Evolutionary conservation across 2,888 invertebrate species (phyloP).

Genomic region (Nomada ruficornis): DNA sequence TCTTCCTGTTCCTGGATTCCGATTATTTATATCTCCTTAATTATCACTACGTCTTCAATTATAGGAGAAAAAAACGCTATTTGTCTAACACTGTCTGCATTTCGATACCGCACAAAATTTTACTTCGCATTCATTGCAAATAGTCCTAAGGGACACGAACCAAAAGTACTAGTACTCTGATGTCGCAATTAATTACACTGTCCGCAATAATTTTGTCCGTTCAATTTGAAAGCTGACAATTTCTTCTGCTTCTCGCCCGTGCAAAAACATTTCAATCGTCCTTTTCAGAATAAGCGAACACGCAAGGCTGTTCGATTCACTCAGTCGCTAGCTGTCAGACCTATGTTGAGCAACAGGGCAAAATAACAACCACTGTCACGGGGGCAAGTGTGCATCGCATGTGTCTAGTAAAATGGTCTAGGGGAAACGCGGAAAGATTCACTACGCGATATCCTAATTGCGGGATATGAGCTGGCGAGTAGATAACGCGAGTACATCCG

Average conservation of each 20-base stretch:
- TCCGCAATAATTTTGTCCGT: too few relatives aligned
- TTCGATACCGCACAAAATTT: too few relatives aligned
- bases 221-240: background rate
- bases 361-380: constrained; percentile 26
- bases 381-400: background rate
- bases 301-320: constrained; percentile 2
- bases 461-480: constrained; percentile 34
- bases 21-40: too few relatives aligned
- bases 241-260: too few relatives aligned
- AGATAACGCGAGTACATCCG: constrained; percentile 38
- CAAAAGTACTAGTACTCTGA: too few relatives aligned
- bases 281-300: background rate
- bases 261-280: constrained; percentile 10
- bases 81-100: too few relatives aligned
- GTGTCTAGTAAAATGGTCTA: background rate
- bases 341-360: background rate
- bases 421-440: constrained; percentile 41
- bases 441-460: constrained; percentile 48
- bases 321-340: background rate
- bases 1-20: too few relatives aligned
- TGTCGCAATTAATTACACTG: too few relatives aligned
- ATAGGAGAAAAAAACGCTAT: too few relatives aligned
- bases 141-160: too few relatives aligned
- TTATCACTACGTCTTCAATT: too few relatives aligned
- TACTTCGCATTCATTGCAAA: too few relatives aligned